Conservation (phyloP, 2,888 invertebrate genomes). For the Marronus borbonicus region DNA sequence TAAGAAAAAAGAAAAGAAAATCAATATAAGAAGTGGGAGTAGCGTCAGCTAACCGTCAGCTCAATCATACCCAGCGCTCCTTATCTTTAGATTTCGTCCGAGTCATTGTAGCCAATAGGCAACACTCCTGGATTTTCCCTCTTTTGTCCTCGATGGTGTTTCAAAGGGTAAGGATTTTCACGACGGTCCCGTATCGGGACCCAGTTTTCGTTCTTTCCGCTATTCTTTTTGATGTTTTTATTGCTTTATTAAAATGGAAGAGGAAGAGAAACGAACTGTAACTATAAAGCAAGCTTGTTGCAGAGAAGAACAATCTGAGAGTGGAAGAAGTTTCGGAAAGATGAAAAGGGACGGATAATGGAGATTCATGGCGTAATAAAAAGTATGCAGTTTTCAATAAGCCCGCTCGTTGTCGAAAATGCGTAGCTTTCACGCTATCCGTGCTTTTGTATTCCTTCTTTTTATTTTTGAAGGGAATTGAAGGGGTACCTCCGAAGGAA, state of each 20-base stretch:
- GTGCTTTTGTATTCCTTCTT: too few relatives aligned
- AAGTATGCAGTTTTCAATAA: too few relatives aligned
- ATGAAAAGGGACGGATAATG: background rate
- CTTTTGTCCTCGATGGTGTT: background rate
- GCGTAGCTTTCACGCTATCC: too few relatives aligned
- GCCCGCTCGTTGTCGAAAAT: too few relatives aligned
- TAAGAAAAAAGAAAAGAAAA: background rate
- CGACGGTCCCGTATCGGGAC: slow-evolving; percentile 9
- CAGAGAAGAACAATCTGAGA: too few relatives aligned
- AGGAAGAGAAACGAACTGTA: background rate
- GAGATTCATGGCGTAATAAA: too few relatives aligned
- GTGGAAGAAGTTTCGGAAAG: too few relatives aligned
- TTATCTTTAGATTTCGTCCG: background rate
- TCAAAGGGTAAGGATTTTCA: background rate
- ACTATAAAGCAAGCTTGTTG: too few relatives aligned
- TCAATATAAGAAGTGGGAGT: background rate
- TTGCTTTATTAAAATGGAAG: slow-evolving; percentile 44
- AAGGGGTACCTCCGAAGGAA: too few relatives aligned
- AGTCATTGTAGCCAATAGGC: background rate
- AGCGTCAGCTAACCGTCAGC: slow-evolving; percentile 2
- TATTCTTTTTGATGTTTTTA: slow-evolving; percentile 35
- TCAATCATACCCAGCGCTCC: slow-evolving; percentile 15
- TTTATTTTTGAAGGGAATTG: too few relatives aligned
- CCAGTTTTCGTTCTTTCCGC: too few relatives aligned
- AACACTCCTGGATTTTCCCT: background rate